phyloP scores from a whole-genome alignment of 2,888 invertebrate genomes.

The Trichopoda pennipes region DNA sequence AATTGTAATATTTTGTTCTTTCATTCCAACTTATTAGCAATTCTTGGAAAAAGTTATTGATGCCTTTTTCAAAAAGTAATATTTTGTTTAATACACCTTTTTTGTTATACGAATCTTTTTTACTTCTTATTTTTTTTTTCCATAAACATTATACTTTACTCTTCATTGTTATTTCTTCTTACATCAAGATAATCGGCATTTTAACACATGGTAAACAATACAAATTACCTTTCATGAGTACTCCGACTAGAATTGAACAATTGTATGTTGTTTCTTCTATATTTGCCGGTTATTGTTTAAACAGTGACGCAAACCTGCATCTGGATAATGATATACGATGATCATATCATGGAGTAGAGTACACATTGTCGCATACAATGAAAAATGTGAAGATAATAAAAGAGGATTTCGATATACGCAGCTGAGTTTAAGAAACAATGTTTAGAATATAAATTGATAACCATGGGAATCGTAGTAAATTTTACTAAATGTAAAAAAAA shows the following conservation, averaged over 20 bases:
- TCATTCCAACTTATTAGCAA: background rate
- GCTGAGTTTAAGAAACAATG: constrained; percentile 19
- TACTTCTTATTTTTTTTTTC: background rate
- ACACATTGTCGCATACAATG: constrained; percentile 2
- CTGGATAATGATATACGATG: constrained; percentile 44
- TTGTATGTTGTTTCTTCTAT: constrained; percentile 29
- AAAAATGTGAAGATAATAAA: constrained; percentile 5
- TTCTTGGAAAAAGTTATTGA: constrained; percentile 10
- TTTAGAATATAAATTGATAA: constrained; percentile 34
- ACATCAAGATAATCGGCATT: constrained; percentile 50
- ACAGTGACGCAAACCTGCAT: constrained; percentile 51
- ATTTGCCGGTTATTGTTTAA: constrained; percentile 11
- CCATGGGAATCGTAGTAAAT: constrained; percentile 19
- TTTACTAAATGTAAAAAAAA: background rate
- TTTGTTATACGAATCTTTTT: constrained; percentile 22
- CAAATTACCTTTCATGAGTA: constrained; percentile 56
- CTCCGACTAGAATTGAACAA: constrained; percentile 21
- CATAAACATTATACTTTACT: constrained; percentile 47
- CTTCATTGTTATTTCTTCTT: constrained; percentile 35
- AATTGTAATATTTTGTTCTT: too few relatives aligned
- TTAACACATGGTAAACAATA: constrained; percentile 62
- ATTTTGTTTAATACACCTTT: constrained; percentile 15
- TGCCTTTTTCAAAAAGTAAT: constrained; percentile 6
- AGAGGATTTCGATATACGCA: constrained; percentile 43
- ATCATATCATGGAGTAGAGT: constrained; percentile 28